Conservation (phyloP, 2,113 vertebrate genomes). For the Sylvietta virens region DNA sequence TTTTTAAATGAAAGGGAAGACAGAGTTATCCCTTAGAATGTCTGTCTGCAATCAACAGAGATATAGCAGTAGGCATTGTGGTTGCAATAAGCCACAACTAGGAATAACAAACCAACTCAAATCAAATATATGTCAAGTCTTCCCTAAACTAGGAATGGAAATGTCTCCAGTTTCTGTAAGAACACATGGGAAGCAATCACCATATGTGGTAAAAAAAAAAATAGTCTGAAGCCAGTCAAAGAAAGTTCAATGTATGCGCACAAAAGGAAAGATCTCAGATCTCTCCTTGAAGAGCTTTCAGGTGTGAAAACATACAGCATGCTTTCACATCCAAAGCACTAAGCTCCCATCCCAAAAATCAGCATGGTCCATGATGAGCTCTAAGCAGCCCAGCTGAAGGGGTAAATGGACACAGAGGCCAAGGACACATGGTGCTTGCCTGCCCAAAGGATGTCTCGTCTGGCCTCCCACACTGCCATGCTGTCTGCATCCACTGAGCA, state of each 20-base stretch:
- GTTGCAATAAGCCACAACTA: conserved; percentile 24
- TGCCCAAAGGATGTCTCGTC: not conserved
- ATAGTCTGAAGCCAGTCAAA: not conserved
- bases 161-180: conserved; percentile 33
- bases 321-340: not conserved
- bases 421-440: not conserved
- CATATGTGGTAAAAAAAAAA: not conserved
- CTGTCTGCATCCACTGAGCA: not conserved
- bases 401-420: not conserved
- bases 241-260: not conserved
- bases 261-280: not conserved
- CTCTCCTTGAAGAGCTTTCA: conserved; percentile 8
- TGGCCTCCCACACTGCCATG: not conserved
- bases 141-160: conserved; percentile 18
- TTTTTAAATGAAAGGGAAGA: conserved; percentile 7
- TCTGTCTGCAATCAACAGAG: conserved; percentile 22
- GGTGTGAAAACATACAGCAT: conserved; percentile 14
- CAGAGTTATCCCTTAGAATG: conserved; percentile 24
- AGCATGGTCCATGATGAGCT: accelerated
- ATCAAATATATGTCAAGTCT: conserved; percentile 45
- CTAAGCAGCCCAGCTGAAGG: not conserved
- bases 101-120: conserved; percentile 48
- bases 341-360: not conserved
- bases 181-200: not conserved
- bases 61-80: conserved; percentile 13